Evolutionary conservation across 2,888 invertebrate species (phyloP).

Genomic region (Yponomeuta plumbellus): DNA sequence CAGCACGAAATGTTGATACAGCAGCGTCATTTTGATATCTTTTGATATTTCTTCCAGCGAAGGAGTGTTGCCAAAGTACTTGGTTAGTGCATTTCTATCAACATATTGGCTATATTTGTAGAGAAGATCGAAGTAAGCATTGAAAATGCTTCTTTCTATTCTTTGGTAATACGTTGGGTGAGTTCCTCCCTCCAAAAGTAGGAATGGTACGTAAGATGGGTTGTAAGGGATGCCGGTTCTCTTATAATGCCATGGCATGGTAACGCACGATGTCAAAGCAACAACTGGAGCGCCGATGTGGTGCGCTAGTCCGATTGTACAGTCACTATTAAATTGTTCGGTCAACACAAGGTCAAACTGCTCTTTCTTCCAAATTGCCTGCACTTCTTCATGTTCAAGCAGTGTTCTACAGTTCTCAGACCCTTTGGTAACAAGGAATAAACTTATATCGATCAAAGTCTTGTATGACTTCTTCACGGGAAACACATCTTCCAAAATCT

Average conservation of each 20-base stretch:
- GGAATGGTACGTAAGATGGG: conserved; percentile 73
- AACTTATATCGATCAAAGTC: conserved; percentile 30
- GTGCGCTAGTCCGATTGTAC: conserved; percentile 76
- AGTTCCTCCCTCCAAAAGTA: conserved; percentile 67
- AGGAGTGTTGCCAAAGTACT: conserved; percentile 64
- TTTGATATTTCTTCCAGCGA: conserved; percentile 66
- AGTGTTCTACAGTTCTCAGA: conserved; percentile 42
- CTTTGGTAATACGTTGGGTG: conserved; percentile 68
- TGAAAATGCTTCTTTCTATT: conserved; percentile 54
- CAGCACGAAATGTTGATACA: conserved; percentile 78
- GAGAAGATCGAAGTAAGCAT: conserved; percentile 29
- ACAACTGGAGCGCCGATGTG: conserved; percentile 74
- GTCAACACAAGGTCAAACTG: conserved; percentile 76
- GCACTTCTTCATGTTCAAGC: conserved; percentile 46
- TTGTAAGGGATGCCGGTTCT: conserved; percentile 75
- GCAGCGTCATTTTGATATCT: conserved; percentile 74
- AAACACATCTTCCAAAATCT: conserved; percentile 43
- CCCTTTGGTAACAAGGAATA: conserved; percentile 36
- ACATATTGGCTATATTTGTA: conserved; percentile 36
- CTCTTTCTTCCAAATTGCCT: conserved; percentile 47
- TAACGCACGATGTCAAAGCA: conserved; percentile 68
- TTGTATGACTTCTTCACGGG: conserved; percentile 37
- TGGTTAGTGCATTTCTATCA: conserved; percentile 42
- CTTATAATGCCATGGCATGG: conserved; percentile 76
- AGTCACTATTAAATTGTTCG: conserved; percentile 79